phyloP scores from a whole-genome alignment of 2,797 vertebrate species.

The Rhynchonycteris naso region DNA sequence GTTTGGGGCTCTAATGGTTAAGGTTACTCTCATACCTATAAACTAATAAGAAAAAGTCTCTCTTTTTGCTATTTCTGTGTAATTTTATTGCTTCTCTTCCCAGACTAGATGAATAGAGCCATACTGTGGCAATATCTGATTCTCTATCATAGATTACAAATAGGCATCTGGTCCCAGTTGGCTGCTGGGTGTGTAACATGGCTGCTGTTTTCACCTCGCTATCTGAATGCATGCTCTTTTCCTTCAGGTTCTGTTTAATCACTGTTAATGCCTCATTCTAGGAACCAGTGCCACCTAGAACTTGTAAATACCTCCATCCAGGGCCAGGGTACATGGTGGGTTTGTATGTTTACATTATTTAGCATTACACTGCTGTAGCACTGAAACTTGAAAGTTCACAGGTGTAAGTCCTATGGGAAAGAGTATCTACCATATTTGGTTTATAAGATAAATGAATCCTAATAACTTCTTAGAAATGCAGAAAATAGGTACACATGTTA shows the following conservation, averaged over 20 bases:
- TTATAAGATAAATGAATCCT: constrained; percentile 53
- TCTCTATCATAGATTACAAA: constrained; percentile 37
- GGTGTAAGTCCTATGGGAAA: background rate
- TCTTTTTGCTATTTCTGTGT: constrained; percentile 64
- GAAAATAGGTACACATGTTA: constrained; percentile 25
- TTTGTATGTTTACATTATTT: constrained; percentile 49
- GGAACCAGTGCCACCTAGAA: constrained; percentile 38
- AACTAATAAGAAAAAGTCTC: constrained; percentile 55
- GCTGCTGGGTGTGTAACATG: background rate
- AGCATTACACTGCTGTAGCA: constrained; percentile 47
- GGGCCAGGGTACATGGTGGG: constrained; percentile 29
- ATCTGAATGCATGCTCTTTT: constrained; percentile 66
- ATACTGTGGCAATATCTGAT: constrained; percentile 4
- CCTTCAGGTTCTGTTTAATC: constrained; percentile 62
- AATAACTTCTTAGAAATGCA: constrained; percentile 55
- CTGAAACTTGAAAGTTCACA: background rate
- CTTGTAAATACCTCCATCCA: constrained; percentile 37
- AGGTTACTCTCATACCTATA: constrained; percentile 28
- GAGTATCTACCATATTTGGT: background rate
- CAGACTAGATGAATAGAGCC: constrained; percentile 53
- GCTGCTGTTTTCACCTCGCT: constrained; percentile 51
- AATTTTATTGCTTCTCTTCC: constrained; percentile 60
- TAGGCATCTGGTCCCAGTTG: background rate
- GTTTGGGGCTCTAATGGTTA: constrained; percentile 58
- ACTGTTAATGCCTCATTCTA: constrained; percentile 54